Base-by-base conservation (phyloP, 2,113 vertebrate genomes). In the Perognathus longimembris region DNA sequence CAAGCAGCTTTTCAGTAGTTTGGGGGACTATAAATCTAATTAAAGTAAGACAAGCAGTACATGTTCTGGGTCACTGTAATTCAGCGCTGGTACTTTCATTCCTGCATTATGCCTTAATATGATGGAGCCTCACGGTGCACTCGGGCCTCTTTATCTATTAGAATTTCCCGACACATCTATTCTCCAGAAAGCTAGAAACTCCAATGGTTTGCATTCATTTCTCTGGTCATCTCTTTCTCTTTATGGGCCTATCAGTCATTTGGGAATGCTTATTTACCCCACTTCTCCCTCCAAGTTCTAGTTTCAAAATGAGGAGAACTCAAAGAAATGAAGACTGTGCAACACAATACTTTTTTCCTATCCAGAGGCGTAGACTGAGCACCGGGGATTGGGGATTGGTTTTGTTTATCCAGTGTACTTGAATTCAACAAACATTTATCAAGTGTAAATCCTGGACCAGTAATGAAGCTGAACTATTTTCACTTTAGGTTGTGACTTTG, bases 11-110 rank as follows among this genome's bases (percentile, higher is more conserved):
- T 95, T 70, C 67, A 92, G 90, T 84, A 42, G 78, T 57, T 90
- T 88, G n/a, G 75, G 34, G 88, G 92, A 86, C 76, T 88, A 61
- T 15, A 71, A 81, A 85, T 88, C 40, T 85, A 87, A 84, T 78
- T 85, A 88, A 88, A 34, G 5, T 40, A 78, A 73, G 28, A 78
- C 70, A 87, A 8, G 2, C 17, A 45, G 14, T 84, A 14, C 5
- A 50, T 36, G 7, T 34, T 45, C 36, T 3, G 10, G 64, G 28
- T 77, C n/a, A 82, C 45, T 50, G 2, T 14, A 81, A 26, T 81
- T 78, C 64, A 36, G n/a, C 34, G 59, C 2, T 28, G 22, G 10
- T 18, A 8, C 86, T 86, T 89, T 92, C n/a, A 21, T 73, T 84
- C 18, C 38, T 57, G 8, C 17, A 38, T 89, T 91, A 32, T n/a